Conservation (phyloP, 35 echinoderm and acorn worm species). For the Lytechinus variegatus region DNA sequence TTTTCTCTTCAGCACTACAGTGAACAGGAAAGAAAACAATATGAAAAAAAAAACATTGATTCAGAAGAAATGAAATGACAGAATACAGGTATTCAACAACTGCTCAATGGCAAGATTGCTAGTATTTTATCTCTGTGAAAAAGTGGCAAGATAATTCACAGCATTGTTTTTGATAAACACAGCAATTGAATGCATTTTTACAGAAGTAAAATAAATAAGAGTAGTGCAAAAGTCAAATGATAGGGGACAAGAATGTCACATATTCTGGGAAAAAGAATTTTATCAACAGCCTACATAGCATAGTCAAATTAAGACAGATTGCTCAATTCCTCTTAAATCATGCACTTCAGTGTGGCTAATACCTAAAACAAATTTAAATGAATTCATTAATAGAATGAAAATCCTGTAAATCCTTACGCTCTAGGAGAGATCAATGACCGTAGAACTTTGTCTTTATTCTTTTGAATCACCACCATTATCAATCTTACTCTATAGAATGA, state of each 20-base stretch:
- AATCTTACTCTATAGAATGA: conserved; percentile 60
- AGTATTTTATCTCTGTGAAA: too few relatives aligned
- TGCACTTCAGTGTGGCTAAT: too few relatives aligned
- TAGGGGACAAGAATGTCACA: too few relatives aligned
- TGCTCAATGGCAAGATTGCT: too few relatives aligned
- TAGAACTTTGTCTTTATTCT: conserved; percentile 76
- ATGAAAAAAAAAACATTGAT: neutral
- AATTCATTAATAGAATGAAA: neutral
- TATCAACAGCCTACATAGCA: too few relatives aligned
- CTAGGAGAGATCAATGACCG: conserved; percentile 88
- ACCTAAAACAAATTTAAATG: too few relatives aligned
- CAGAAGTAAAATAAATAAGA: too few relatives aligned
- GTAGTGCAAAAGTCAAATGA: too few relatives aligned
- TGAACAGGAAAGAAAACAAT: neutral
- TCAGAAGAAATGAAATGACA: neutral
- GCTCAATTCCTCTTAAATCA: too few relatives aligned
- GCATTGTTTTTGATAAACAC: neutral
- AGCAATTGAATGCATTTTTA: neutral
- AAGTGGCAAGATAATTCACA: neutral
- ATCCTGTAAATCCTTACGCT: conserved; percentile 52
- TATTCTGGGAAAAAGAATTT: too few relatives aligned
- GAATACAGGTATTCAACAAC: neutral
- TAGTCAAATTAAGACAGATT: too few relatives aligned
- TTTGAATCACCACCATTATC: conserved; percentile 85
- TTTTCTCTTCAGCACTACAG: conserved; percentile 25